These are phyloP conservation scores for Paradisaea rubra DNA, from an alignment of 2,113 vertebrate genomes.

Conservation along the genomic window DNA sequence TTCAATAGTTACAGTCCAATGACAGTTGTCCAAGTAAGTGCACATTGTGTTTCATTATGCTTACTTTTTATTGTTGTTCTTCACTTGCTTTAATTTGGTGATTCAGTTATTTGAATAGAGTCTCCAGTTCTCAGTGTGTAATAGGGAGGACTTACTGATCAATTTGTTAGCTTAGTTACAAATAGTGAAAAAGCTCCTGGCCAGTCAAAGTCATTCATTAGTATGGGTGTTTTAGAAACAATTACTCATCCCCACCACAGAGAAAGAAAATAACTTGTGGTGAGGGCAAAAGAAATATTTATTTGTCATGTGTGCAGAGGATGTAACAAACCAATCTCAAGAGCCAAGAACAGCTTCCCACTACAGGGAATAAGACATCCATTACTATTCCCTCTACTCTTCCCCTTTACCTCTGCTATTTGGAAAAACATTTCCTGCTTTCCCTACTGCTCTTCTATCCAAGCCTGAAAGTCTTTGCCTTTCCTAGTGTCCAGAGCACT, in stretches of 20 bases:
- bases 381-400: neutral
- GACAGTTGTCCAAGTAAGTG: neutral
- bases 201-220: neutral
- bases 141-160: neutral
- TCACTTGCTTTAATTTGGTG: neutral
- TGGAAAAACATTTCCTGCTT: neutral
- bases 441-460: neutral
- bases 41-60: neutral
- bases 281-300: neutral
- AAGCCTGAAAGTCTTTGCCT: neutral
- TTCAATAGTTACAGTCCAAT: neutral
- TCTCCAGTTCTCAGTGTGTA: neutral
- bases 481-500: neutral
- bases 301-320: neutral
- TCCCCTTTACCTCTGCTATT: neutral
- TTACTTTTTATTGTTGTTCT: neutral
- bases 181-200: neutral
- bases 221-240: neutral
- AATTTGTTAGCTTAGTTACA: neutral
- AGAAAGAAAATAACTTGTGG: neutral
- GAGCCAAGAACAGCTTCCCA: neutral
- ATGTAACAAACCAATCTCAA: neutral
- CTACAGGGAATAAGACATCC: neutral
- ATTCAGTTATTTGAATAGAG: neutral
- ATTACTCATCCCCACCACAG: neutral